A percentile compares a stretch with the other conserved stretches of the same genome.
These are phyloP conservation scores for Strigamia maritima DNA, from an alignment of 2,888 invertebrate genomes.

Conservation along the genomic window DNA sequence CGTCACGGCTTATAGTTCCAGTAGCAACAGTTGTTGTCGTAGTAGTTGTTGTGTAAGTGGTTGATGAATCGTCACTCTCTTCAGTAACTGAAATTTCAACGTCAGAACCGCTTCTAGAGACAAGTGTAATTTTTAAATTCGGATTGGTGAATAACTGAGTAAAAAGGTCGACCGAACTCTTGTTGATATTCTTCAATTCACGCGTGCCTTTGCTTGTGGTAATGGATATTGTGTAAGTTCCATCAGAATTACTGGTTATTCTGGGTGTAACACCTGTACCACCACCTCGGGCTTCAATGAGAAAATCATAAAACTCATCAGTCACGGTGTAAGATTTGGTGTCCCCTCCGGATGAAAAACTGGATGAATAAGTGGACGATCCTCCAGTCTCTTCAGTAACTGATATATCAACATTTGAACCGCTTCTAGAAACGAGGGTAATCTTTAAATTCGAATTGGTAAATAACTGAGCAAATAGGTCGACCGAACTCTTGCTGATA, in stretches of 20 bases:
- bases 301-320: not conserved
- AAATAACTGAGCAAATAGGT: conserved; percentile 45
- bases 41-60: not conserved
- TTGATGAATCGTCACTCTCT: not conserved
- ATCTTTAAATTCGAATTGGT: no score
- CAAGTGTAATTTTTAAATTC: not conserved
- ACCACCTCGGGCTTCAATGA: not conserved
- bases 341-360: not conserved
- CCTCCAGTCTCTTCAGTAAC: not conserved
- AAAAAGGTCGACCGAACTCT: not conserved
- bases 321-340: not conserved
- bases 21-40: not conserved
- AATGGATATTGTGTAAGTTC: not conserved
- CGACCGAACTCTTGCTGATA: conserved; percentile 53
- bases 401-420: not conserved
- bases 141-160: not conserved
- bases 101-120: not conserved
- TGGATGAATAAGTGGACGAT: not conserved
- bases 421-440: no score
- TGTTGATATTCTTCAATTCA: not conserved
- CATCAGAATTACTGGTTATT: not conserved
- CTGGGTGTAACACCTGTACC: not conserved
- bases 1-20: not conserved
- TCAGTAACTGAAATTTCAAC: not conserved
- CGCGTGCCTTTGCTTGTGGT: not conserved